phyloP scores from a whole-genome alignment of 37 sponge, comb jelly and placozoan genomes.

The Geodia barretti region DNA sequence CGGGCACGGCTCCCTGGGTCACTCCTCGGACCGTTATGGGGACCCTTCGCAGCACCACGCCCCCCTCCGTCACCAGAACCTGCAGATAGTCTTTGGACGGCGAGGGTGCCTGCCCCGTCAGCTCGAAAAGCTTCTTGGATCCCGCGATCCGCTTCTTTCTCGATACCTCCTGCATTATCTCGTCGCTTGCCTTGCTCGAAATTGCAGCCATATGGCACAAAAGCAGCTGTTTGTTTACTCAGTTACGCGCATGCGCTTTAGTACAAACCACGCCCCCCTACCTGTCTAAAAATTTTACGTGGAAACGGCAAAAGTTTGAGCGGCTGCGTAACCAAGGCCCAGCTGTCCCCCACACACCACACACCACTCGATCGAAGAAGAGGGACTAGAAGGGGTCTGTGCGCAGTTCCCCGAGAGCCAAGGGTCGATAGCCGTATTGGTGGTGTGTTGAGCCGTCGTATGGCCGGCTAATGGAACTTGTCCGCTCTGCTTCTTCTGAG shows the following conservation, averaged over 20 bases:
- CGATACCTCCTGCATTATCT: conserved; percentile 14
- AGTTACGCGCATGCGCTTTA: background rate
- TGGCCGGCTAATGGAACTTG: conserved; percentile 65
- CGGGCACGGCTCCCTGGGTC: conserved; percentile 34
- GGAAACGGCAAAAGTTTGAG: background rate
- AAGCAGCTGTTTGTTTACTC: background rate
- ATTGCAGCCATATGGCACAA: background rate
- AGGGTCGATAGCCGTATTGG: conserved; percentile 3
- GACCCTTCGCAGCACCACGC: conserved; percentile 88
- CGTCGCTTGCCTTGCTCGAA: conserved; percentile 21
- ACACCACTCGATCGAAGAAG: background rate
- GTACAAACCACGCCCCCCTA: too few relatives aligned
- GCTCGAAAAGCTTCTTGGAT: conserved; percentile 73
- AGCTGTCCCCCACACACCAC: background rate
- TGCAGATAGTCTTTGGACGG: conserved; percentile 94
- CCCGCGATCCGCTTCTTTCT: conserved; percentile 28
- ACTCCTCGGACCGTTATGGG: conserved; percentile 69
- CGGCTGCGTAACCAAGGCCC: background rate
- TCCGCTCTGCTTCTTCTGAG: conserved; percentile 38
- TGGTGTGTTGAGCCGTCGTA: background rate
- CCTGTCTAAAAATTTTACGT: background rate
- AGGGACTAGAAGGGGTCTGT: background rate
- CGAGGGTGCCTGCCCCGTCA: conserved; percentile 71
- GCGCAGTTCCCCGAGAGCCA: too few relatives aligned
- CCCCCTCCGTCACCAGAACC: conserved; percentile 85